Evolutionary conservation across 2,888 invertebrate genomes (phyloP).

Genomic region (Epistrophe eligans): DNA sequence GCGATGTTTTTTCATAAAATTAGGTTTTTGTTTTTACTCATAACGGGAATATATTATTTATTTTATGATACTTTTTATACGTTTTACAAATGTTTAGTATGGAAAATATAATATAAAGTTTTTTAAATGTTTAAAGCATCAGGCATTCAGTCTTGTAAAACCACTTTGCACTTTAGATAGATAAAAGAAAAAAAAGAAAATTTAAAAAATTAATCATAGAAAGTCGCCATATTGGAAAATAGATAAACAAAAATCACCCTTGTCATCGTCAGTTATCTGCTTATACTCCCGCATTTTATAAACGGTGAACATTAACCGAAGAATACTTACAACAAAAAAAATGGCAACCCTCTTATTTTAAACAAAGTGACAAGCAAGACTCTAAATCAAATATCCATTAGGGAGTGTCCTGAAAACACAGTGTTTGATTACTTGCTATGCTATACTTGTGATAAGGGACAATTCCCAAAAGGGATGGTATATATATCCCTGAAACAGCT

Average conservation of each 20-base stretch:
- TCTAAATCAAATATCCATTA: conserved; percentile 71
- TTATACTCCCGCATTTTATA: conserved; percentile 41
- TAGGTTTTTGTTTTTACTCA: too few relatives aligned
- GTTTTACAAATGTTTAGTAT: too few relatives aligned
- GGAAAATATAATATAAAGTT: background rate
- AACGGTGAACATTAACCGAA: background rate
- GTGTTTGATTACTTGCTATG: conserved; percentile 26
- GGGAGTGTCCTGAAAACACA: conserved; percentile 45
- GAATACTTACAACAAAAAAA: conserved; percentile 12
- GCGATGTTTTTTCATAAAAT: too few relatives aligned
- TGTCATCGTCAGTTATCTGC: background rate
- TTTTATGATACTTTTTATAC: too few relatives aligned
- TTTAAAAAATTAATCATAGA: background rate
- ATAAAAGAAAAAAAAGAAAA: background rate
- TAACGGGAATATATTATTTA: too few relatives aligned
- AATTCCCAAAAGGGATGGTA: conserved; percentile 47
- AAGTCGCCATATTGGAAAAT: conserved; percentile 59
- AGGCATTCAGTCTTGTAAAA: background rate
- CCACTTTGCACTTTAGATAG: background rate
- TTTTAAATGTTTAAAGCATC: background rate
- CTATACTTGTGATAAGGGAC: conserved; percentile 7
- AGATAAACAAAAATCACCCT: conserved; percentile 34
- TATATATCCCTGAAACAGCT: background rate
- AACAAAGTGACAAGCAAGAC: too few relatives aligned
- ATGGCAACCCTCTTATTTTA: conserved; percentile 69